phyloP scores from a whole-genome alignment of 1,140 invertebrate species.

The Penaeus indicus region DNA sequence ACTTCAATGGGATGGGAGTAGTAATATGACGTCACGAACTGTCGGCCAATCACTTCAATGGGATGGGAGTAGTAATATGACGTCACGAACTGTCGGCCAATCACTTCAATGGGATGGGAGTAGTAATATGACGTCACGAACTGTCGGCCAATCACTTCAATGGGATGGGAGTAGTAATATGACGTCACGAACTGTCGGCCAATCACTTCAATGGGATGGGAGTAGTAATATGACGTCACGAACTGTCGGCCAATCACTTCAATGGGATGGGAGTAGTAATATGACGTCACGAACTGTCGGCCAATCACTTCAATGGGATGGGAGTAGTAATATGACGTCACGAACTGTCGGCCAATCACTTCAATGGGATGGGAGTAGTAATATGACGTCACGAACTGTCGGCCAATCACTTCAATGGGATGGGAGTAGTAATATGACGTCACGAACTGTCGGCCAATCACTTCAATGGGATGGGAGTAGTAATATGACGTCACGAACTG shows the following conservation, averaged over 20 bases:
- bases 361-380: too few relatives aligned
- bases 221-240: conserved; percentile 59
- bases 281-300: background rate
- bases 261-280: too few relatives aligned
- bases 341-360: conserved; percentile 19
- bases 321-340: conserved; percentile 60
- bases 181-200: background rate
- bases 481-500: too few relatives aligned
- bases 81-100: conserved; percentile 6
- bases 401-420: conserved; percentile 59
- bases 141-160: conserved; percentile 17
- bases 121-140: conserved; percentile 58
- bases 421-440: conserved; percentile 58
- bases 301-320: conserved; percentile 60
- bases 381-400: too few relatives aligned
- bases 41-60: conserved; percentile 5
- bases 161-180: too few relatives aligned
- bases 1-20: conserved; percentile 55
- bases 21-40: conserved; percentile 56
- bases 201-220: conserved; percentile 58
- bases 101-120: conserved; percentile 56
- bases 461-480: too few relatives aligned
- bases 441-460: conserved; percentile 42
- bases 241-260: conserved; percentile 21
- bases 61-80: too few relatives aligned